Percentiles rank a stretch among this genome's conserved stretches.
Conservation (phyloP, 2,797 vertebrate species). For the Chaetophractus vellerosus region DNA sequence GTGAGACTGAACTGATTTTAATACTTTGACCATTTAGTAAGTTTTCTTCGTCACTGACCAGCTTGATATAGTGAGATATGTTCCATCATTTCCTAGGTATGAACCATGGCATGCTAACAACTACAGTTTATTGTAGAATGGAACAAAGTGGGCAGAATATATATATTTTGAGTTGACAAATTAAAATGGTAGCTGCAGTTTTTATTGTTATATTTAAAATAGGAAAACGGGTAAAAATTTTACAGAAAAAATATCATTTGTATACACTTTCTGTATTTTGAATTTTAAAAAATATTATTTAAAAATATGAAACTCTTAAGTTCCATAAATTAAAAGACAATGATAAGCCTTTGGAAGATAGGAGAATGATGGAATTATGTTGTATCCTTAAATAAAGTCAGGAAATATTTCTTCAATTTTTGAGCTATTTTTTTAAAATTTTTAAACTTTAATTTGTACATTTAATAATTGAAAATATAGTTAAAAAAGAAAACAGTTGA, state of each 20-base stretch:
- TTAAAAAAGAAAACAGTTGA: no score
- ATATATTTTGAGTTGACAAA: background rate
- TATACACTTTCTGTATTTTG: background rate
- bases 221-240: constrained; percentile 1
- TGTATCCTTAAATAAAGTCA: background rate
- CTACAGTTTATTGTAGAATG: no score
- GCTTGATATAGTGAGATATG: background rate
- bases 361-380: background rate
- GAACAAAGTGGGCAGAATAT: background rate
- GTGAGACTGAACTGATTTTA: background rate
- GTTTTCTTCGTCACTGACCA: background rate
- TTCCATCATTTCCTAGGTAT: background rate
- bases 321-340: background rate
- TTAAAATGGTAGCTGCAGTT: background rate
- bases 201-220: background rate
- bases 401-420: background rate
- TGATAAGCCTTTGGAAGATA: background rate
- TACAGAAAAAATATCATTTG: background rate
- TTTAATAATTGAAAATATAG: no score
- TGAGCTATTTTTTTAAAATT: background rate
- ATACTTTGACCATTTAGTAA: background rate
- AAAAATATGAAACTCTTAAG: background rate
- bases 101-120: background rate
- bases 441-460: no score
- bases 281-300: background rate